Percentiles rank a stretch among this genome's conserved stretches.
phyloP scores from a whole-genome alignment of 2,797 vertebrate species.

The Trichosurus vulpecula region DNA sequence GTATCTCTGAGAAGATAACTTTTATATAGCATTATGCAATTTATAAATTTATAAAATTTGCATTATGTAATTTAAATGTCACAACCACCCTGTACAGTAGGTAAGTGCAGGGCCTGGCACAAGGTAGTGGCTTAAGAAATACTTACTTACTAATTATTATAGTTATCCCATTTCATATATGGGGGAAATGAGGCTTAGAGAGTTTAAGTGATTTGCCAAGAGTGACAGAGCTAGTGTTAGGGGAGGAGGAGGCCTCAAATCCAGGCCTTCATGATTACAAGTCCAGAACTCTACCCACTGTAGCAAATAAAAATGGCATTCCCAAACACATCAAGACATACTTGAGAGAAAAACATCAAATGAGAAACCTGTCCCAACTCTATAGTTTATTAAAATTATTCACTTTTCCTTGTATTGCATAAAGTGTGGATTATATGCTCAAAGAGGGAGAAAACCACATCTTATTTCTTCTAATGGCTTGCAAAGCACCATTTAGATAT shows the following conservation, averaged over 20 bases:
- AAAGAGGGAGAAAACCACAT: neutral
- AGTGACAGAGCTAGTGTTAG: neutral
- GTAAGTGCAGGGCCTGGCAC: neutral
- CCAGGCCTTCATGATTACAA: neutral
- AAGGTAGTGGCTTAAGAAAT: neutral
- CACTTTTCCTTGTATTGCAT: neutral
- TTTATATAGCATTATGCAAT: neutral
- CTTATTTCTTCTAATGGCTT: conserved; percentile 13
- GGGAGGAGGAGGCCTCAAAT: neutral
- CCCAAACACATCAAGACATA: neutral
- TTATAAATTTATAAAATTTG: neutral
- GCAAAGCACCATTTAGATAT: neutral
- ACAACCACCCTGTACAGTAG: neutral
- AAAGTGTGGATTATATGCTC: neutral
- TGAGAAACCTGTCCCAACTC: neutral
- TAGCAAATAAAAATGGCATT: neutral
- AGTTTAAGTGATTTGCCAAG: neutral
- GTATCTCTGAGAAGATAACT: neutral
- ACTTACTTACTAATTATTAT: neutral
- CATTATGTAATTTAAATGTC: neutral
- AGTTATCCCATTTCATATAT: neutral
- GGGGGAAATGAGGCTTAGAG: neutral
- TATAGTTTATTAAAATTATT: neutral
- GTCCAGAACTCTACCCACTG: neutral
- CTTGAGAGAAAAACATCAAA: neutral